These are phyloP conservation scores for Lagopus muta DNA, from an alignment of 2,113 vertebrate species.

Conservation along the genomic window DNA sequence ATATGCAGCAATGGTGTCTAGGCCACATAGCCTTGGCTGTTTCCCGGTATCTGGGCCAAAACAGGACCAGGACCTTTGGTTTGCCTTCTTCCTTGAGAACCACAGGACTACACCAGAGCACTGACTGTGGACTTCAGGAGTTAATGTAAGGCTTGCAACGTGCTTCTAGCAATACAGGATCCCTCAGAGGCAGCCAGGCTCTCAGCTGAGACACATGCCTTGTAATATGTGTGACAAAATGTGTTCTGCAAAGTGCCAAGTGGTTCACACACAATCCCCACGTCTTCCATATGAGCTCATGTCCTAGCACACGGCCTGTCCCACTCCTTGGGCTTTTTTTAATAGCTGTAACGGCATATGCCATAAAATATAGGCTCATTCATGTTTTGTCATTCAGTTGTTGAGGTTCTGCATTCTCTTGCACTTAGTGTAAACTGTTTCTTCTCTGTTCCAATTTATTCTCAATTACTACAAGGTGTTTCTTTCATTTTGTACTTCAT, in stretches of 20 bases:
- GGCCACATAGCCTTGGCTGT: neutral
- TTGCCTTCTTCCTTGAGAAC: neutral
- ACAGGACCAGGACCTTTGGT: neutral
- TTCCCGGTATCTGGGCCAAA: neutral
- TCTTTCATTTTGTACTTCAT: neutral
- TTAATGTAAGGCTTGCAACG: neutral
- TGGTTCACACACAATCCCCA: rapidly evolving
- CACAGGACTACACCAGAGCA: no score
- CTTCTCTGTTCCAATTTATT: neutral
- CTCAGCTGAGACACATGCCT: neutral
- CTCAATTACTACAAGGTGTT: neutral
- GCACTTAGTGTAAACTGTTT: neutral
- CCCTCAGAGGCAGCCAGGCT: neutral
- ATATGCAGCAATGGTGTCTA: neutral
- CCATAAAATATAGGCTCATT: no score
- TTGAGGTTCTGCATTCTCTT: neutral
- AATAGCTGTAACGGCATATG: no score
- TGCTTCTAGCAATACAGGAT: neutral
- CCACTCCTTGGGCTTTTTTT: neutral
- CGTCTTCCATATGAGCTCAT: rapidly evolving
- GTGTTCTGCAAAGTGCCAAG: neutral
- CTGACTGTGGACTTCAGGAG: neutral
- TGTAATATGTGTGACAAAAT: rapidly evolving
- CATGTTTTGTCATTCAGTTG: neutral
- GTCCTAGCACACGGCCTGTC: neutral